Conservation (phyloP, 2,888 invertebrate genomes). For the Gerris lacustris region DNA sequence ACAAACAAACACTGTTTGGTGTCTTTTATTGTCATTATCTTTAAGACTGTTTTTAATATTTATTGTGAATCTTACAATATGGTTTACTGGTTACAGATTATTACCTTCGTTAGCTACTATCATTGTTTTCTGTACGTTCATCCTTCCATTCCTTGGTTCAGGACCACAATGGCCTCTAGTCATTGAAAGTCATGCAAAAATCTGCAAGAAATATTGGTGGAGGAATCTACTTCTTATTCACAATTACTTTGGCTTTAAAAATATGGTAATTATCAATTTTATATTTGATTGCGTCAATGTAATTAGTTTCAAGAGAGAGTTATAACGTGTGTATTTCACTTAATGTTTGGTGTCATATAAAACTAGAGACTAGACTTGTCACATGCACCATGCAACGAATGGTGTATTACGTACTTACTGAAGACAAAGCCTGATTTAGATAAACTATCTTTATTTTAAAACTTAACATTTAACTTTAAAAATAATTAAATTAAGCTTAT, state of each 20-base stretch:
- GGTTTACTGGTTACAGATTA: conserved; percentile 38
- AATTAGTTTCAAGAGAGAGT: background rate
- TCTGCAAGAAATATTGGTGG: conserved; percentile 59
- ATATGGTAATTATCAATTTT: conserved; percentile 44
- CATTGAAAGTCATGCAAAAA: conserved; percentile 51
- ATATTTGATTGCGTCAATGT: background rate
- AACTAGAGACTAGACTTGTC: background rate
- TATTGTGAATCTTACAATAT: too few species aligned
- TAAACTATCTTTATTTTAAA: too few species aligned
- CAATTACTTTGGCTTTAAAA: conserved; percentile 58
- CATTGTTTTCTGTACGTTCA: conserved; percentile 53
- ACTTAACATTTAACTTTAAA: too few species aligned
- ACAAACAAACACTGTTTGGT: too few species aligned
- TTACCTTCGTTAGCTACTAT: conserved; percentile 52
- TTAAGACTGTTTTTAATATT: too few species aligned
- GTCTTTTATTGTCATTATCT: too few species aligned
- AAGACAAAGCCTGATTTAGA: too few species aligned
- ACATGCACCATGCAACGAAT: too few species aligned
- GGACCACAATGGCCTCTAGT: conserved; percentile 60
- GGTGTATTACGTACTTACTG: too few species aligned
- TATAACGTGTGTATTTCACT: background rate
- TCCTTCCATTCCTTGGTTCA: conserved; percentile 48
- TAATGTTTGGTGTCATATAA: background rate
- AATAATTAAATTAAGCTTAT: too few species aligned
- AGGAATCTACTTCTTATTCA: conserved; percentile 56